Conservation (phyloP, 2,797 vertebrate genomes). For the Tympanoctomys barrerae region DNA sequence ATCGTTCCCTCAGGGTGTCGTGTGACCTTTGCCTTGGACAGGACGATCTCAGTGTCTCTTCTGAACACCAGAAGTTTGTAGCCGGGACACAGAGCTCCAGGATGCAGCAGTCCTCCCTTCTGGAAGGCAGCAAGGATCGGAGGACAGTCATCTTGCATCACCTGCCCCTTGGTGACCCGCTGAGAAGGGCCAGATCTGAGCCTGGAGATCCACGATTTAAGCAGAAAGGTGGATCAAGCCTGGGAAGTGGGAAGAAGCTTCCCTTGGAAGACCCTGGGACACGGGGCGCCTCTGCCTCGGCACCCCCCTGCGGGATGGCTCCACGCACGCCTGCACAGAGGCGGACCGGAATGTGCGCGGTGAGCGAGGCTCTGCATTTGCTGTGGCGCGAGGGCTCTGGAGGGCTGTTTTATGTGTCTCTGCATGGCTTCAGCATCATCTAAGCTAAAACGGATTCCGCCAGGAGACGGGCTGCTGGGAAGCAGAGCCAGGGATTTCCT, state of each 20-base stretch:
- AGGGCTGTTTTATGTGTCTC: constrained; percentile 85
- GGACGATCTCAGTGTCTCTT: not conserved
- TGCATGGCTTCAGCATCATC: constrained; percentile 80
- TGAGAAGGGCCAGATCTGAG: not conserved
- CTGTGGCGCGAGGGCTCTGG: constrained; percentile 76
- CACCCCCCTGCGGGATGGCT: not conserved
- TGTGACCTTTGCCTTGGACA: not conserved
- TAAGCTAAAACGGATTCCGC: constrained; percentile 85
- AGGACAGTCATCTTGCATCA: not conserved
- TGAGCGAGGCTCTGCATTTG: constrained; percentile 81
- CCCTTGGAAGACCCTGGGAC: not conserved
- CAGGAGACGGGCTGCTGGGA: constrained; percentile 80
- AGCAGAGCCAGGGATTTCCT: constrained; percentile 85
- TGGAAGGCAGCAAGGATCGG: accelerated
- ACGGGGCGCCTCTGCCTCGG: constrained; percentile 38
- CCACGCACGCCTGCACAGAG: constrained; percentile 64
- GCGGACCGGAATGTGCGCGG: constrained; percentile 30
- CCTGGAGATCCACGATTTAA: not conserved
- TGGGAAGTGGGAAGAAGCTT: not conserved
- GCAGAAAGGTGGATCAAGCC: not conserved
- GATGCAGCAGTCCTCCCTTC: not conserved
- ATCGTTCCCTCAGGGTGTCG: not conserved
- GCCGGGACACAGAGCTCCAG: not conserved
- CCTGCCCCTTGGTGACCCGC: not conserved
- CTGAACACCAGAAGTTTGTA: not conserved